Percentiles rank a stretch among this genome's conserved stretches.
Evolutionary conservation across 2,888 invertebrate genomes (phyloP).

Genomic region (Drosophila mayaguana): DNA sequence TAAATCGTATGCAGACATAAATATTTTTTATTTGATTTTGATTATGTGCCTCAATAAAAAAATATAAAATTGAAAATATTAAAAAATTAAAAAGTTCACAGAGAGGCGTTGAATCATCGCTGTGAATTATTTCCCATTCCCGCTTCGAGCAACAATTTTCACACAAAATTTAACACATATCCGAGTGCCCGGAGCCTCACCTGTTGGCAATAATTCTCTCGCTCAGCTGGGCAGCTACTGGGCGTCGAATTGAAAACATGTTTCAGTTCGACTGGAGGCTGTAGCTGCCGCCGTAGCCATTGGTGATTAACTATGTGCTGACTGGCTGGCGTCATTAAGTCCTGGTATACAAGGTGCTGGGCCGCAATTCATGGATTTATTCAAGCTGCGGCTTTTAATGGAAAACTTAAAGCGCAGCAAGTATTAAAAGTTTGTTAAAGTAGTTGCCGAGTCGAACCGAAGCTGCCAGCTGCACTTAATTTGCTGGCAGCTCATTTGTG

Average conservation of each 20-base stretch:
- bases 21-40: constrained; percentile 7
- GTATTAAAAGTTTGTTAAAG: constrained; percentile 62
- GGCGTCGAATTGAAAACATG: constrained; percentile 33
- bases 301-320: constrained; percentile 59
- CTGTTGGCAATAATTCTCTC: constrained; percentile 56
- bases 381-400: constrained; percentile 34
- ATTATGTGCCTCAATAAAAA: constrained; percentile 18
- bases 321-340: constrained; percentile 50
- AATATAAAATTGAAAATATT: constrained; percentile 9
- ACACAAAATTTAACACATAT: constrained; percentile 60
- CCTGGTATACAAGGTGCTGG: constrained; percentile 10
- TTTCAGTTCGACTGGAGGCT: constrained; percentile 20
- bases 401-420: constrained; percentile 61
- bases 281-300: constrained; percentile 27
- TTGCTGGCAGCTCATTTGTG: constrained; percentile 74
- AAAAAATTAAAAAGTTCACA: constrained; percentile 6
- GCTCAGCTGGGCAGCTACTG: constrained; percentile 47
- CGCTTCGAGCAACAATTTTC: constrained; percentile 43
- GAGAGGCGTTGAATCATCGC: constrained; percentile 28
- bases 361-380: constrained; percentile 26
- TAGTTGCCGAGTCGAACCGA: constrained; percentile 53
- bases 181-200: constrained; percentile 34
- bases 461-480: constrained; percentile 77
- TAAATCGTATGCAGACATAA: constrained; percentile 8
- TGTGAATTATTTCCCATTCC: constrained; percentile 8